Evolutionary conservation across 2,888 invertebrate genomes (phyloP), one percentile per base, ranked within the genome.

Genomic region (Drosophila hamatofila): DNA sequence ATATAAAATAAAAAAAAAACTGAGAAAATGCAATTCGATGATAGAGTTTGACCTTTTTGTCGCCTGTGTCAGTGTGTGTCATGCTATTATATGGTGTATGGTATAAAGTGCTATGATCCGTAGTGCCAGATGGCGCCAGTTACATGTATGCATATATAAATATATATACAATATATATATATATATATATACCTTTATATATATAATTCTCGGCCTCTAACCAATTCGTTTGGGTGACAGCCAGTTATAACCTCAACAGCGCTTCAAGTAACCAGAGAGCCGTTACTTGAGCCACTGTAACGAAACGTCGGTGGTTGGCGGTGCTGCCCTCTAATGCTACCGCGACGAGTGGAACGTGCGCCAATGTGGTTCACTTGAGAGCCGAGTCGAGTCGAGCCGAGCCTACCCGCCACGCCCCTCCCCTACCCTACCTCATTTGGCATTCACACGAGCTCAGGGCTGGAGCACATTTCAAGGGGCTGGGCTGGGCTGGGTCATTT

Each of bases 201-300:
- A n/a, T n/a, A n/a, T n/a, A n/a, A n/a, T n/a, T n/a, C n/a, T n/a
- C 72, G 81, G 65, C 70, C 66, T 61, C 54, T 68, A 80, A 78
- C 74, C 80, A 63, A 82, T 72, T 80, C 51, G 44, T 67, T 80
- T 78, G 54, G 72, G 78, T 69, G 55, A 33, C 62, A 80, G 68
- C 85, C 78, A 69, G 75, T 79, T 77, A 68, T 60, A 79, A 71
- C 72, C 80, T 86, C 78, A 73, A 58, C 44, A 14, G 33, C 14
- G 65, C 65, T 52, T 74, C 69, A 54, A 73, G 56, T 75, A 58
- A 73, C 60, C 27, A 56, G 46, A 46, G 18, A 37, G 16, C 48
- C 48, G 74, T 66, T 63, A 78, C 63, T 70, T 70, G 78, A 78
- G 63, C 27, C 62, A 35, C 5, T 35, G 49, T n/a, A 54, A 39